Percentiles rank a stretch among this genome's conserved stretches.
Evolutionary conservation across 2,113 vertebrate genomes (phyloP).

Genomic region (Hyperopisus bebe): DNA sequence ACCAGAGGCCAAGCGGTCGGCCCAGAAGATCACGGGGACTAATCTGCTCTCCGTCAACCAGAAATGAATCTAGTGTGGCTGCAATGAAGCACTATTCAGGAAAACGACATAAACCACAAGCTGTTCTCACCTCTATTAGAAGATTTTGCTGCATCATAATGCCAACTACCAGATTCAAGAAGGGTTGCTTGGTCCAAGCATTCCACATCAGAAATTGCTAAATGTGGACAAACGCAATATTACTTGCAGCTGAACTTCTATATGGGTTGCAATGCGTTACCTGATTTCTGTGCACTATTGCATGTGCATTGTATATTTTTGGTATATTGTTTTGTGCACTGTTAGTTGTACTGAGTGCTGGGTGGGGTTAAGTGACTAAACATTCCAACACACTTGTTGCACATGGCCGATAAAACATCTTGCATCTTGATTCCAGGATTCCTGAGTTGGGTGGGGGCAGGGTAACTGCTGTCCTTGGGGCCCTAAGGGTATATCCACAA

Average conservation of each 20-base stretch:
- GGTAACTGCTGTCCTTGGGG: not conserved
- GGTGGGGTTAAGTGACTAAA: not conserved
- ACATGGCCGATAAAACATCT: not conserved
- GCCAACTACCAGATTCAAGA: not conserved
- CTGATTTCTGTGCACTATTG: not conserved
- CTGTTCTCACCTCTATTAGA: not conserved
- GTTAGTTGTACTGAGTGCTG: not conserved
- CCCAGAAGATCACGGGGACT: not conserved
- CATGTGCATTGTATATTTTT: not conserved
- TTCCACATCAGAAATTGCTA: not conserved
- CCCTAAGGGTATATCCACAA: not conserved
- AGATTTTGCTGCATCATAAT: not conserved
- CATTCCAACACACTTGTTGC: not conserved
- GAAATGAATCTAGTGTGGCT: not conserved
- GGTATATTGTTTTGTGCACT: not conserved
- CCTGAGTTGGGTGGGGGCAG: not conserved
- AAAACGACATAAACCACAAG: not conserved
- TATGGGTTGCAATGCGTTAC: not conserved
- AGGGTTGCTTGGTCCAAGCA: not conserved
- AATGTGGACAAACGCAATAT: not conserved
- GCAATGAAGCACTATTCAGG: not conserved
- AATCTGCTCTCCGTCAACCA: not conserved
- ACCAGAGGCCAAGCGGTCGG: not conserved
- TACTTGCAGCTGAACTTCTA: not conserved
- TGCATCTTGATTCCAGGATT: not conserved